Evolutionary conservation across 2,113 vertebrate genomes (phyloP).

Genomic region (Thunnus thynnus): DNA sequence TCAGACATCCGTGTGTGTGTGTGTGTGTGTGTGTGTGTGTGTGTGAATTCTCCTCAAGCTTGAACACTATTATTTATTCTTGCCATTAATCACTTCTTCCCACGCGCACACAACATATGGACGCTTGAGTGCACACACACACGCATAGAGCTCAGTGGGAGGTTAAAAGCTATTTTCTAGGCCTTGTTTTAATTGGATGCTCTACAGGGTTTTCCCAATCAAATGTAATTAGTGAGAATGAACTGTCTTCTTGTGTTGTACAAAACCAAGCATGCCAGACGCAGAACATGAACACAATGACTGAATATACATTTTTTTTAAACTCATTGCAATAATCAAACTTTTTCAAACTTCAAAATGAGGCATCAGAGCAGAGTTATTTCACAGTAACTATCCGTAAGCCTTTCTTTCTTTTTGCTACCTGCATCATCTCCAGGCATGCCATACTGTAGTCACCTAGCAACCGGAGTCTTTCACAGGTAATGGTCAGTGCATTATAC

Average conservation of each 20-base stretch:
- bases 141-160: constrained; percentile 33
- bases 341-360: neutral
- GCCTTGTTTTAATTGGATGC: constrained; percentile 60
- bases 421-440: neutral
- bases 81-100: constrained; percentile 44
- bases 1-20: neutral
- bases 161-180: constrained; percentile 59
- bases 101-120: neutral
- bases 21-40: constrained; percentile 30
- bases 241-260: constrained; percentile 16
- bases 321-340: no score
- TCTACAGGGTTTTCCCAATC: constrained; percentile 50
- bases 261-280: neutral
- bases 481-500: no score
- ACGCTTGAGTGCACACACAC: neutral
- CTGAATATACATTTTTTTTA: no score
- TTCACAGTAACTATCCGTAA: neutral
- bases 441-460: neutral
- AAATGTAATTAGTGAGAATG: constrained; percentile 59
- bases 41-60: constrained; percentile 21
- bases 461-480: no score
- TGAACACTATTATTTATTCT: constrained; percentile 52
- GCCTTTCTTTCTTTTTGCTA: neutral
- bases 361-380: neutral
- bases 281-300: neutral